A percentile compares a stretch with the other conserved stretches of the same genome.
phyloP scores from a whole-genome alignment of 2,797 vertebrate species.

The Acanthurus tractus region DNA sequence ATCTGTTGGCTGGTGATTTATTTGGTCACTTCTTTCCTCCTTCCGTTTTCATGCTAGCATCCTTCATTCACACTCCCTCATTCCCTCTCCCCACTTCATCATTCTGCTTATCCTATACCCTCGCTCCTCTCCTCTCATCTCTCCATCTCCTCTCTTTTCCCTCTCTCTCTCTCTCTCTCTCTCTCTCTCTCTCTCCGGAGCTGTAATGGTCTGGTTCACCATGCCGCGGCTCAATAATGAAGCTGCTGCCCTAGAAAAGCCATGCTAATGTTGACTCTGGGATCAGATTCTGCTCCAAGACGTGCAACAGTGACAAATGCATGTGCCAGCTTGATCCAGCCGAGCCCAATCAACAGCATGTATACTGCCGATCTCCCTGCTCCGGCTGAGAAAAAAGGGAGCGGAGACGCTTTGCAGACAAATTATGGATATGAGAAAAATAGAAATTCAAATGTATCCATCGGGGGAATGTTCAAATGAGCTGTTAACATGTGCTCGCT shows the following conservation, averaged over 20 bases:
- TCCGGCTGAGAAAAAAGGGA: constrained; percentile 21
- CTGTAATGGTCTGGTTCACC: constrained; percentile 68
- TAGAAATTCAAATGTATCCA: constrained; percentile 34
- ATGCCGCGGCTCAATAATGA: constrained; percentile 65
- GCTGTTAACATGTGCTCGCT: constrained; percentile 18
- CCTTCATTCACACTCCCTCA: constrained; percentile 60
- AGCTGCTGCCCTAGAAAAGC: constrained; percentile 71
- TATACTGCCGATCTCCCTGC: constrained; percentile 29
- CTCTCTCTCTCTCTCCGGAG: constrained; percentile 42
- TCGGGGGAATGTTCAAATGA: constrained; percentile 19
- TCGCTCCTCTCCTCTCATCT: constrained; percentile 28
- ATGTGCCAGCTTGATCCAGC: constrained; percentile 41
- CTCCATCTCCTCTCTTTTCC: constrained; percentile 19
- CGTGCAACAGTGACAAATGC: constrained; percentile 65
- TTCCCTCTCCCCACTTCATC: constrained; percentile 57
- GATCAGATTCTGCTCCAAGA: constrained; percentile 67
- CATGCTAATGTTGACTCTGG: constrained; percentile 75
- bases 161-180: constrained; percentile 11
- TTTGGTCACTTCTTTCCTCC: constrained; percentile 74
- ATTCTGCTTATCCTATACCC: constrained; percentile 54
- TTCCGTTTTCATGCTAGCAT: constrained; percentile 44
- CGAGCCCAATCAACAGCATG: constrained; percentile 49
- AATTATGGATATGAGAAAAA: constrained; percentile 35
- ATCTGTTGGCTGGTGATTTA: constrained; percentile 79
- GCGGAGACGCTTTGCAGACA: constrained; percentile 25